These are phyloP conservation scores for Polyommatus iphigenia DNA, from an alignment of 2,888 invertebrate genomes.

Conservation along the genomic window DNA sequence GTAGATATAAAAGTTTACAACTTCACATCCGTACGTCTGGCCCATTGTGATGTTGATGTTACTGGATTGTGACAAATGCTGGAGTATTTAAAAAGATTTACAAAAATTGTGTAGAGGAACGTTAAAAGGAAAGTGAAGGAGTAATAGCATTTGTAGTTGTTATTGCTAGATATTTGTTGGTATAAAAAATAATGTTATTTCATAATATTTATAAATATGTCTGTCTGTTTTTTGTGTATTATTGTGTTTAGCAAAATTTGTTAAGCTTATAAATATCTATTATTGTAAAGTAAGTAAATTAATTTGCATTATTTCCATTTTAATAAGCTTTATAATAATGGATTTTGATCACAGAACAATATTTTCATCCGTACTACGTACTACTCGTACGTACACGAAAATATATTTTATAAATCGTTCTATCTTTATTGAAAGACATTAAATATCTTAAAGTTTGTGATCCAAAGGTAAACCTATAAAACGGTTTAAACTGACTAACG, in stretches of 20 bases:
- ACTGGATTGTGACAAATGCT: slow-evolving; percentile 57
- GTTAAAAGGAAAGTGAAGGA: neutral
- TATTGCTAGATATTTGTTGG: too few species aligned
- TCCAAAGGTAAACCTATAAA: slow-evolving; percentile 46
- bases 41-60: slow-evolving; percentile 70
- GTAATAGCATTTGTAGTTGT: neutral
- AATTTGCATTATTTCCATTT: too few species aligned
- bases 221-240: too few species aligned
- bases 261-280: too few species aligned
- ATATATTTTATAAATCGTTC: slow-evolving; percentile 1
- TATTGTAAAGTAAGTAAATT: too few species aligned
- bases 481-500: slow-evolving; percentile 63
- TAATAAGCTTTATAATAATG: too few species aligned
- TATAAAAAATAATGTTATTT: too few species aligned
- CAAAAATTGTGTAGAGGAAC: neutral
- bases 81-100: neutral
- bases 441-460: slow-evolving; percentile 39
- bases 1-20: slow-evolving; percentile 76
- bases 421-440: slow-evolving; percentile 25
- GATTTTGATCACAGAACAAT: too few species aligned
- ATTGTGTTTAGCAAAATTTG: too few species aligned
- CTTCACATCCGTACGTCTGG: slow-evolving; percentile 65
- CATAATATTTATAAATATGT: too few species aligned
- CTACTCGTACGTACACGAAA: neutral
- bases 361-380: slow-evolving; percentile 23